Conservation (phyloP, 2,888 invertebrate genomes). For the Macropis europaea region DNA sequence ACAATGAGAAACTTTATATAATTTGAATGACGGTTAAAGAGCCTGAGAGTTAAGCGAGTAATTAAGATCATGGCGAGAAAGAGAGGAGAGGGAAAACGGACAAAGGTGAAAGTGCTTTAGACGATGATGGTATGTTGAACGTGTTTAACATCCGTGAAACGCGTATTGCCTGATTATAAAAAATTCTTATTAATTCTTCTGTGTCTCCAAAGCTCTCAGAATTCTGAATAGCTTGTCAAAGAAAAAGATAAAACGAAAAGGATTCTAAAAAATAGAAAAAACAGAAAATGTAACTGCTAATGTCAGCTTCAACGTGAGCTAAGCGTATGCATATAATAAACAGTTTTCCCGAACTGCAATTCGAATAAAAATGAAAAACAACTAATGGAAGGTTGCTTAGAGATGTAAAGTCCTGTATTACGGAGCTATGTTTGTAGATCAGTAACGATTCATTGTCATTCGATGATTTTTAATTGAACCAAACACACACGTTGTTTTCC, state of each 20-base stretch:
- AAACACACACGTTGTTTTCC: slow-evolving; percentile 20
- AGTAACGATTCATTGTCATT: slow-evolving; percentile 30
- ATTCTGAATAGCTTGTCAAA: slow-evolving; percentile 39
- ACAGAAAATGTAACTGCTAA: slow-evolving; percentile 40
- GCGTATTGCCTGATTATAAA: slow-evolving; percentile 33
- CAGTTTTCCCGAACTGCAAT: slow-evolving; percentile 42
- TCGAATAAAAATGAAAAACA: slow-evolving; percentile 29
- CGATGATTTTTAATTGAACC: slow-evolving; percentile 26
- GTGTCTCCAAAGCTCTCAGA: slow-evolving; percentile 52
- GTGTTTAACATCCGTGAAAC: slow-evolving; percentile 42
- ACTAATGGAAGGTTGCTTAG: not conserved
- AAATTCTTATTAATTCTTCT: slow-evolving; percentile 50
- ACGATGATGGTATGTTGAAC: slow-evolving; percentile 45
- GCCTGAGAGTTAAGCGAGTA: slow-evolving; percentile 38
- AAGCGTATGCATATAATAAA: slow-evolving; percentile 48
- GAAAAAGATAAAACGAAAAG: slow-evolving; percentile 6
- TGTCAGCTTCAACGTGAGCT: slow-evolving; percentile 56
- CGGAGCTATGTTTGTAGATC: slow-evolving; percentile 29
- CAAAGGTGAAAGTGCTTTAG: slow-evolving; percentile 54
- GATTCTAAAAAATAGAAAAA: slow-evolving; percentile 9
- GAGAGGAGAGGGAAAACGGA: not conserved
- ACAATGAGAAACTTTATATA: slow-evolving; percentile 77
- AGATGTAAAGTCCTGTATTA: slow-evolving; percentile 6
- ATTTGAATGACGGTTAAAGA: slow-evolving; percentile 61
- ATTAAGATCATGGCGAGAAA: slow-evolving; percentile 1